phyloP scores from a whole-genome alignment of 2,797 vertebrate genomes.

The Enteromius anoplus region DNA sequence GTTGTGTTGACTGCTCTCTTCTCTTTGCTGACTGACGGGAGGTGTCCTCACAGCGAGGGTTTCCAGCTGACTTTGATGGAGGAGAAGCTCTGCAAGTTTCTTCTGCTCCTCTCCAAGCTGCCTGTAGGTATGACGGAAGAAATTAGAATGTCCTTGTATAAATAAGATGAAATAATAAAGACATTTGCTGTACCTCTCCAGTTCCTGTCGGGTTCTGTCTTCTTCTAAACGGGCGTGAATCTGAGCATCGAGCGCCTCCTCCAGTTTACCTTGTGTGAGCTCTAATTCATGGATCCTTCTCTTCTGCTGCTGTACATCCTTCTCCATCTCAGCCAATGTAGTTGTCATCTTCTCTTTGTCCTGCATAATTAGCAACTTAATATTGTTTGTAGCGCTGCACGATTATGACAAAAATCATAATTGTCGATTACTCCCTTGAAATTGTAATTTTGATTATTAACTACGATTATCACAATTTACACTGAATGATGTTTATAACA shows the following conservation, averaged over 20 bases:
- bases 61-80: constrained; percentile 72
- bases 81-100: constrained; percentile 73
- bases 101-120: constrained; percentile 75
- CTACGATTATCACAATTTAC: no score
- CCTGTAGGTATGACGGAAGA: constrained; percentile 58
- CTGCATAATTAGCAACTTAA: constrained; percentile 55
- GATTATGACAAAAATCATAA: no score
- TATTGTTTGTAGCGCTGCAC: neutral
- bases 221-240: constrained; percentile 79
- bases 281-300: constrained; percentile 79
- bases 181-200: constrained; percentile 69
- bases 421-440: no score
- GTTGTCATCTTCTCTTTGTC: constrained; percentile 73
- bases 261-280: constrained; percentile 75
- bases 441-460: no score
- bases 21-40: constrained; percentile 16
- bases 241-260: constrained; percentile 76
- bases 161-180: neutral
- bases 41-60: constrained; percentile 31
- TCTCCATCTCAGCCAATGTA: constrained; percentile 75
- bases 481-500: no score
- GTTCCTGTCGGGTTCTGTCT: constrained; percentile 74
- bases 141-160: neutral
- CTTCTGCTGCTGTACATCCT: constrained; percentile 74
- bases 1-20: neutral